These are phyloP conservation scores for Cherax quadricarinatus DNA, from an alignment of 1,140 invertebrate species.

Conservation along the genomic window DNA sequence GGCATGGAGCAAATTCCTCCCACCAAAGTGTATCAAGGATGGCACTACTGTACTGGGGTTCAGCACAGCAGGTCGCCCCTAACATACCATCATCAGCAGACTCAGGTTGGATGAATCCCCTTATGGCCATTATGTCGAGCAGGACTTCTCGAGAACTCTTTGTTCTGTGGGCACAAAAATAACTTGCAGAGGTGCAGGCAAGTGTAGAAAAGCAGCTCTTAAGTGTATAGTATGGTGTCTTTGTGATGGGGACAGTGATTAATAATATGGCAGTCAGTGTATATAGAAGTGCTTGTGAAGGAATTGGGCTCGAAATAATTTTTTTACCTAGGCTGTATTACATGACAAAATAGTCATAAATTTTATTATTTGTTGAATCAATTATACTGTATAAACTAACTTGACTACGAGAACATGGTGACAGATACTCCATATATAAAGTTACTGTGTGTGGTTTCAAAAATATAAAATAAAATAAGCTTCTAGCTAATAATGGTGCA, in stretches of 20 bases:
- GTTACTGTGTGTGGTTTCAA: background rate
- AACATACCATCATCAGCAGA: conserved; percentile 20
- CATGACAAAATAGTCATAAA: too few relatives aligned
- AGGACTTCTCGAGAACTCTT: conserved; percentile 18
- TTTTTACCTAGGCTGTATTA: too few relatives aligned
- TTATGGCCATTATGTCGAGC: conserved; percentile 6
- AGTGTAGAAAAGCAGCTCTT: conserved; percentile 33
- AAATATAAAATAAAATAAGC: background rate
- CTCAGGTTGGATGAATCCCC: conserved; percentile 38
- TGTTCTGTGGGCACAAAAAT: conserved; percentile 11
- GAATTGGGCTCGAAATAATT: background rate
- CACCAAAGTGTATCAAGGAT: conserved; percentile 33
- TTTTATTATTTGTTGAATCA: too few relatives aligned
- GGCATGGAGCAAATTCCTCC: conserved; percentile 15
- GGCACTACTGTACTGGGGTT: background rate
- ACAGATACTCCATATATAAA: too few relatives aligned
- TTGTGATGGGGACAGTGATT: conserved; percentile 16
- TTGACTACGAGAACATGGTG: background rate
- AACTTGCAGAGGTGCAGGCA: conserved; percentile 36
- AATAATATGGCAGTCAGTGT: background rate
- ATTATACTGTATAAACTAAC: too few relatives aligned
- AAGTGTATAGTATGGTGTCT: conserved; percentile 15
- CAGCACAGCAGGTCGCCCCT: background rate
- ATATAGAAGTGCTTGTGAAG: background rate
- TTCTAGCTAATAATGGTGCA: background rate